These are phyloP conservation scores for Nymphalis urticae DNA, from an alignment of 2,888 invertebrate genomes.

Conservation along the genomic window DNA sequence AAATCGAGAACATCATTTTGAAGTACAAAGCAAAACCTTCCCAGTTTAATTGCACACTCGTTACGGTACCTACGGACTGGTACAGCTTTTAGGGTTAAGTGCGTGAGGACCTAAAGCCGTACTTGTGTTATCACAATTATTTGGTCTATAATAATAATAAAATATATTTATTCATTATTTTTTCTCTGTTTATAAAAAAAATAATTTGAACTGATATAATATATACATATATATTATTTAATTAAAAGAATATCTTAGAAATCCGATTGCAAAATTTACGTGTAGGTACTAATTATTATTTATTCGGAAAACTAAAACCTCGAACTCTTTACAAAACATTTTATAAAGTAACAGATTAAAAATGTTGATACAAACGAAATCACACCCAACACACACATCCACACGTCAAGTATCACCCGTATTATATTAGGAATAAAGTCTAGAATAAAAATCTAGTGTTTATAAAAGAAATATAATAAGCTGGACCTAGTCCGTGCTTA, in stretches of 20 bases:
- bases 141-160: no score
- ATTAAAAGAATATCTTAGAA: background rate
- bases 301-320: background rate
- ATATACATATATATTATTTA: background rate
- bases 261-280: no score
- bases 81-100: background rate
- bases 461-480: conserved; percentile 63
- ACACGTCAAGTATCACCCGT: conserved; percentile 16
- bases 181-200: no score
- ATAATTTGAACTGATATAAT: background rate
- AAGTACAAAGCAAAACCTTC: conserved; percentile 6
- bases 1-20: background rate
- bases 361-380: conserved; percentile 21
- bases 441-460: conserved; percentile 24
- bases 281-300: background rate
- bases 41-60: background rate
- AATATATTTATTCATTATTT: no score
- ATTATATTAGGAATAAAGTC: conserved; percentile 25
- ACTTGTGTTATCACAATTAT: background rate
- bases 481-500: conserved; percentile 35
- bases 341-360: conserved; percentile 20
- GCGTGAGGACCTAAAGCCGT: background rate
- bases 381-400: background rate
- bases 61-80: background rate
- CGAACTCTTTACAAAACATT: conserved; percentile 1